Conservation (phyloP, 2,888 invertebrate genomes). For the Plemyria rubiginata region DNA sequence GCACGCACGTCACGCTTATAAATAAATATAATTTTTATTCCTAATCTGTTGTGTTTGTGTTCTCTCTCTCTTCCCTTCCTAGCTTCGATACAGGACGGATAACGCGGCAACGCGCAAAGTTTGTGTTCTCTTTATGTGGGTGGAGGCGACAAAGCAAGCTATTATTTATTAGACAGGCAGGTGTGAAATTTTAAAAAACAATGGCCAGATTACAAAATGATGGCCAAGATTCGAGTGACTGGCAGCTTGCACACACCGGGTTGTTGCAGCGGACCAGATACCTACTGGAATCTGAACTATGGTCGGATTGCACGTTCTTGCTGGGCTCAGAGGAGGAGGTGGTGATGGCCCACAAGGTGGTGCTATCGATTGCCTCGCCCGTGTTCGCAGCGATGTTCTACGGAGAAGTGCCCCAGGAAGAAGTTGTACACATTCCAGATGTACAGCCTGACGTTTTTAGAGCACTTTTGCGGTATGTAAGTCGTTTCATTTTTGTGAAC, state of each 20-base stretch:
- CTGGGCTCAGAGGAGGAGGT: constrained; percentile 91
- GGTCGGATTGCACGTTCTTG: constrained; percentile 93
- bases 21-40: too few species aligned
- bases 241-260: constrained; percentile 90
- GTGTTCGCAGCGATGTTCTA: constrained; percentile 96
- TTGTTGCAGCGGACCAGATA: constrained; percentile 90
- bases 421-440: constrained; percentile 91
- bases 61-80: too few species aligned
- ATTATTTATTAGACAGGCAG: too few species aligned
- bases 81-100: too few species aligned
- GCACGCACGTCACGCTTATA: too few species aligned
- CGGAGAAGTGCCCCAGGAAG: constrained; percentile 91
- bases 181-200: neutral
- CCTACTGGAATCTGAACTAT: constrained; percentile 90
- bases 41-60: too few species aligned
- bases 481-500: constrained; percentile 47
- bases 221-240: constrained; percentile 81
- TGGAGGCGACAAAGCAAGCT: too few species aligned
- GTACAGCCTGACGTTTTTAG: constrained; percentile 94
- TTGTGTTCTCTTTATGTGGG: too few species aligned
- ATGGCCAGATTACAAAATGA: constrained; percentile 76
- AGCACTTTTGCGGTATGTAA: constrained; percentile 90
- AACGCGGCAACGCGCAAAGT: too few species aligned
- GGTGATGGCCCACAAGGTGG: constrained; percentile 90
- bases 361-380: constrained; percentile 94